Percentiles rank a stretch among this genome's conserved stretches.
These are phyloP conservation scores for Istiophorus platypterus DNA, from an alignment of 2,113 vertebrate species.

Conservation along the genomic window DNA sequence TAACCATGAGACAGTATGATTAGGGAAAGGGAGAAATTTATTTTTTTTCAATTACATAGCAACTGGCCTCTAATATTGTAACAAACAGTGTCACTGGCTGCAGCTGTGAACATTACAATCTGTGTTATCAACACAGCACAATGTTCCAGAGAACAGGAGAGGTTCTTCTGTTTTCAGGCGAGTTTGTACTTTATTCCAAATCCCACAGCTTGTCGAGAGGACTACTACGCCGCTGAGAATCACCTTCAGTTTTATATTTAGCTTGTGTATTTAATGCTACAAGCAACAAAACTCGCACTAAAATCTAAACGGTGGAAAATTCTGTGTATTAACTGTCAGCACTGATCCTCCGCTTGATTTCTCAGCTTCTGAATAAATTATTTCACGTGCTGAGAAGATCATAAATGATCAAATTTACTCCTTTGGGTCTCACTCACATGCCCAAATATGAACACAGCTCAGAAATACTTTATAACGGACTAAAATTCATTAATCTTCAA, in stretches of 20 bases:
- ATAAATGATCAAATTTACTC: no score
- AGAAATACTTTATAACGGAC: neutral
- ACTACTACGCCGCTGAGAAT: no score
- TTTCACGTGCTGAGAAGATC: no score
- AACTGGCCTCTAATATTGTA: neutral
- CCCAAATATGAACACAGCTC: constrained; percentile 1
- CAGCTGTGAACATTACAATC: neutral
- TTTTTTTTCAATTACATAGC: neutral
- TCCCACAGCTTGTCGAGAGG: neutral
- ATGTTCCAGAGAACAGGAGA: constrained; percentile 13
- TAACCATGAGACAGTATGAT: no score
- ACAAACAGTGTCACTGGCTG: constrained; percentile 3
- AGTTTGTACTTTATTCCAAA: neutral
- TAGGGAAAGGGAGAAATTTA: no score
- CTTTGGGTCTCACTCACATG: neutral
- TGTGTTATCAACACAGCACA: constrained; percentile 1
- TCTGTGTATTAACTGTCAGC: no score
- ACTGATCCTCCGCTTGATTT: neutral
- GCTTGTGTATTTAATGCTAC: no score
- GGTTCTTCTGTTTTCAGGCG: neutral
- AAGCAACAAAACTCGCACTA: no score
- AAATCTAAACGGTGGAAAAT: no score
- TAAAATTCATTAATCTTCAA: constrained; percentile 3
- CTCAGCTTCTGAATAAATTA: neutral
- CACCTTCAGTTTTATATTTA: neutral